Evolutionary conservation across 2,113 vertebrate genomes (phyloP).

Genomic region (Xyliphius kryptos): DNA sequence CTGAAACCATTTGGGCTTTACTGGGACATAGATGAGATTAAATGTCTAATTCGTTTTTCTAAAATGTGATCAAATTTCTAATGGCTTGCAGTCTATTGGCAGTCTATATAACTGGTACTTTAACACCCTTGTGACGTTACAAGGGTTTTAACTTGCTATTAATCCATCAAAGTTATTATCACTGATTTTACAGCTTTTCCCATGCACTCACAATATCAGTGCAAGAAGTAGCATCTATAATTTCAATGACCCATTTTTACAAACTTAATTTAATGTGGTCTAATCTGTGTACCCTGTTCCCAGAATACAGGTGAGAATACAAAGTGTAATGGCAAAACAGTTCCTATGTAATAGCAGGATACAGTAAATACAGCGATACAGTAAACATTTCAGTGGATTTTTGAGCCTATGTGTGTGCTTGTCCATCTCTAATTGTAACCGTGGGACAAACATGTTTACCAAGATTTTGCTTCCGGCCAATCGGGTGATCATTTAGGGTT

Average conservation of each 20-base stretch:
- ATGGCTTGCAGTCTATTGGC: slow-evolving; percentile 5
- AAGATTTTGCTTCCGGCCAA: too few relatives aligned
- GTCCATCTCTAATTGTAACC: too few relatives aligned
- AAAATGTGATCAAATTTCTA: slow-evolving; percentile 2
- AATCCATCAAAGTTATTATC: neutral
- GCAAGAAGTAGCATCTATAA: neutral
- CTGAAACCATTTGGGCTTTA: neutral
- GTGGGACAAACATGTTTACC: too few relatives aligned
- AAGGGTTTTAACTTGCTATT: slow-evolving; percentile 5
- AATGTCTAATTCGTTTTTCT: neutral
- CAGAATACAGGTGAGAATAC: too few relatives aligned
- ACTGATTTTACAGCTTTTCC: neutral
- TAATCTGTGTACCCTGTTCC: too few relatives aligned
- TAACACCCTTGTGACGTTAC: neutral
- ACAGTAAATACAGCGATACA: too few relatives aligned
- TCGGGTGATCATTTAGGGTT: too few relatives aligned
- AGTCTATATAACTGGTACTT: neutral
- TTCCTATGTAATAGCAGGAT: too few relatives aligned
- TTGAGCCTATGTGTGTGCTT: too few relatives aligned
- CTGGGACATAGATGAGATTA: neutral
- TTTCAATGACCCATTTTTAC: neutral
- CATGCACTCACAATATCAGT: neutral
- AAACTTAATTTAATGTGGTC: too few relatives aligned
- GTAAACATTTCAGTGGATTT: too few relatives aligned
- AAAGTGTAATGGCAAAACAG: too few relatives aligned